These are phyloP conservation scores for Plecturocebus donacophilus DNA, from an alignment of 2,113 vertebrate genomes.

Conservation along the genomic window DNA sequence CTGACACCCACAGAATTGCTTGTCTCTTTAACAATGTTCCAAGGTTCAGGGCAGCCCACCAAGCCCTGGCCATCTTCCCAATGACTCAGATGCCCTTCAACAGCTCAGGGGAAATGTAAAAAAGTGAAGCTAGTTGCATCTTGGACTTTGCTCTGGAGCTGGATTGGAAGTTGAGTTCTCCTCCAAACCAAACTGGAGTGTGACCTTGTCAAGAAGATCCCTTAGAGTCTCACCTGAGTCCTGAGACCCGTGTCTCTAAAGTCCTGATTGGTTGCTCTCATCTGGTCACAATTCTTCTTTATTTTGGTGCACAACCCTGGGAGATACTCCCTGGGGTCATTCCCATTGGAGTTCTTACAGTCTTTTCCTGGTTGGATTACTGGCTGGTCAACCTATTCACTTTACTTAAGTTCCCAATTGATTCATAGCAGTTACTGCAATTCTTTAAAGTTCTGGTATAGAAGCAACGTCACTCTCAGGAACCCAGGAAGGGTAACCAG, in stretches of 20 bases:
- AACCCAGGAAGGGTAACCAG: background rate
- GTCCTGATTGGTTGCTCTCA: background rate
- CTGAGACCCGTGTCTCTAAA: background rate
- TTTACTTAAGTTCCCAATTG: background rate
- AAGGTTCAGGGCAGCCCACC: background rate
- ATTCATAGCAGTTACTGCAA: background rate
- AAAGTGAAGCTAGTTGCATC: background rate
- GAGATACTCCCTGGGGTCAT: background rate
- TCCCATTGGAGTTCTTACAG: background rate
- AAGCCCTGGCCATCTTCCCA: background rate
- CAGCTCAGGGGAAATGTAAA: background rate
- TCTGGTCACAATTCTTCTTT: background rate
- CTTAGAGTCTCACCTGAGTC: background rate
- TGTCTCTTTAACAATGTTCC: background rate
- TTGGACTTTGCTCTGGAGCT: rapidly evolving
- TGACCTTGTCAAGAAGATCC: background rate
- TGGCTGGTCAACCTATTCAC: rapidly evolving
- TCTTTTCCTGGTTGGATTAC: background rate
- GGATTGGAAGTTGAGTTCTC: background rate
- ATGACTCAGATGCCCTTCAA: constrained; percentile 55
- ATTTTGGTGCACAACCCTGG: no score
- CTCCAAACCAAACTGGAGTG: background rate
- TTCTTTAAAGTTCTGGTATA: background rate
- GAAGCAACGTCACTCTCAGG: background rate
- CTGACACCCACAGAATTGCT: constrained; percentile 14